Evolutionary conservation across 2,888 invertebrate genomes (phyloP).

Genomic region (Anticlea derivata): DNA sequence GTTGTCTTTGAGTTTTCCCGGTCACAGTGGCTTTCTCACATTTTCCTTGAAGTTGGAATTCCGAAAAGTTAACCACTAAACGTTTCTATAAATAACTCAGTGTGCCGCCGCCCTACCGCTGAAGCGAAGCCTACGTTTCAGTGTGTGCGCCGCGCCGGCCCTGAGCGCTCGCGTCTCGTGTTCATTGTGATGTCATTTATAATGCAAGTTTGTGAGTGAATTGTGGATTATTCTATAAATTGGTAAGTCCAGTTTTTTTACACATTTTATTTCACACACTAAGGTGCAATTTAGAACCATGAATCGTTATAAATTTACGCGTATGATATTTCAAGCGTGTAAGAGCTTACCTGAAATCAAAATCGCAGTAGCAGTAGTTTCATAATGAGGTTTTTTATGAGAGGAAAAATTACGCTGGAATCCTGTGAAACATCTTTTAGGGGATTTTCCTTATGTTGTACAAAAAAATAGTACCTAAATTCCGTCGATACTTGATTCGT

Average conservation of each 20-base stretch:
- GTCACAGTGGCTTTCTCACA: not conserved
- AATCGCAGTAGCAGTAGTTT: not conserved
- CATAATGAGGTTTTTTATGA: not conserved
- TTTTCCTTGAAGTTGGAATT: no score
- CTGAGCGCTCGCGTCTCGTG: slow-evolving; percentile 39
- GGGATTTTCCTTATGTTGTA: not conserved
- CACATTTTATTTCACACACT: not conserved
- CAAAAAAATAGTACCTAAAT: no score
- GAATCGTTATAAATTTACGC: no score
- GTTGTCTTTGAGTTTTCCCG: not conserved
- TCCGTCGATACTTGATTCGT: no score
- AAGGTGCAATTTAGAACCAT: no score
- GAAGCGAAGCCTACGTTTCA: slow-evolving; percentile 47
- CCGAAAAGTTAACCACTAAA: not conserved
- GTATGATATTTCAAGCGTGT: no score
- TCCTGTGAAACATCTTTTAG: not conserved
- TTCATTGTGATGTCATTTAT: slow-evolving; percentile 26
- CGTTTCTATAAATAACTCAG: slow-evolving; percentile 14
- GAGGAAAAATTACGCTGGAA: not conserved
- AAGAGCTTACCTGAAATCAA: no score
- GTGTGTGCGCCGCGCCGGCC: slow-evolving; percentile 41
- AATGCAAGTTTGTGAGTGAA: slow-evolving; percentile 14
- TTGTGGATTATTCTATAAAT: slow-evolving; percentile 33
- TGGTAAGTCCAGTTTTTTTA: slow-evolving; percentile 22
- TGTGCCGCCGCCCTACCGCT: slow-evolving; percentile 34